These are phyloP conservation scores for Diplogasteroides magnus DNA, from an alignment of 1,140 invertebrate genomes.

Conservation along the genomic window DNA sequence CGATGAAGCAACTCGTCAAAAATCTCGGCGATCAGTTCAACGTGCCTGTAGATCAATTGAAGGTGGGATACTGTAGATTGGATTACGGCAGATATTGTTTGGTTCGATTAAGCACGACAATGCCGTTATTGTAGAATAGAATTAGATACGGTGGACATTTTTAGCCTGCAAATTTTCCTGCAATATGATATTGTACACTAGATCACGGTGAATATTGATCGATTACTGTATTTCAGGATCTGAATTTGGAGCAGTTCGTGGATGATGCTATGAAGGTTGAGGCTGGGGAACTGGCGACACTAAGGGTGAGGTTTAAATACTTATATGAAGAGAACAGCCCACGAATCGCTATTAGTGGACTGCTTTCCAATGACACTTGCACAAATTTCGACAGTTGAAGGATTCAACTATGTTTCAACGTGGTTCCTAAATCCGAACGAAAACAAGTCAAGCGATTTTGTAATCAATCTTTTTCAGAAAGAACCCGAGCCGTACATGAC, in stretches of 20 bases:
- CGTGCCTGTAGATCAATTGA: constrained; percentile 31
- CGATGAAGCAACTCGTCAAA: constrained; percentile 53
- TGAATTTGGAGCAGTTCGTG: constrained; percentile 46
- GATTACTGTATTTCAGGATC: constrained; percentile 34
- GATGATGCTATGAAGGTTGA: constrained; percentile 47
- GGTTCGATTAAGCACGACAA: no score
- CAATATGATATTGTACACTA: no score
- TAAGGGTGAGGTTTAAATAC: constrained; percentile 27
- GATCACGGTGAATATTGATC: no score
- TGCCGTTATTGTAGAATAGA: no score
- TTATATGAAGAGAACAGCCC: constrained; percentile 2
- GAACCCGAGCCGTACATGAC: constrained; percentile 22
- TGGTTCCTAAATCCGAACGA: background rate
- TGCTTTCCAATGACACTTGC: background rate
- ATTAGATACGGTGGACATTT: no score
- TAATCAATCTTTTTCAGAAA: constrained; percentile 18
- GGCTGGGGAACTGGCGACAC: constrained; percentile 38
- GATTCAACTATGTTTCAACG: no score
- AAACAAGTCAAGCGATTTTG: background rate
- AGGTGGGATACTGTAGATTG: no score
- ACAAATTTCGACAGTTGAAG: background rate
- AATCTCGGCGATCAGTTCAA: constrained; percentile 54
- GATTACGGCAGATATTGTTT: no score
- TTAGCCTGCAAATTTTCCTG: no score
- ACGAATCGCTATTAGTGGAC: background rate